Conservation (phyloP, 2,113 vertebrate species). For the Butorides virescens region DNA sequence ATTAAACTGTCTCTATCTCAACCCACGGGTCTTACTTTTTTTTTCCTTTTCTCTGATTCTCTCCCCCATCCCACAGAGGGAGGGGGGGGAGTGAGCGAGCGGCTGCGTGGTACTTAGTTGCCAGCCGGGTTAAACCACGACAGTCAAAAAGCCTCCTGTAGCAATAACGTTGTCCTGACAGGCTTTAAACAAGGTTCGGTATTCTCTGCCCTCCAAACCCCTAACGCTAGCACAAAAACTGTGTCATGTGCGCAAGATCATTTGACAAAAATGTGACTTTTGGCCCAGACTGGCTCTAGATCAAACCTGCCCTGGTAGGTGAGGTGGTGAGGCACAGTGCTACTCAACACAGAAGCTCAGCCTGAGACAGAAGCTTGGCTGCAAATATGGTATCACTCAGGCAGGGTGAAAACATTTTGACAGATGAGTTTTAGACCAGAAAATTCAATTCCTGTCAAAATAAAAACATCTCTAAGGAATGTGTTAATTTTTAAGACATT, state of each 20-base stretch:
- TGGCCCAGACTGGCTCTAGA: not conserved
- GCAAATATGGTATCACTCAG: not conserved
- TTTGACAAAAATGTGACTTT: not conserved
- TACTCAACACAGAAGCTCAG: not conserved
- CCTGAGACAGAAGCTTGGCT: not conserved
- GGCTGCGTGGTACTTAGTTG: no score
- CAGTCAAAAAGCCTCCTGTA: not conserved
- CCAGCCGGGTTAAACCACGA: no score
- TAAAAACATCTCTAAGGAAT: not conserved
- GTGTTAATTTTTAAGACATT: not conserved
- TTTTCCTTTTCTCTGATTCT: no score
- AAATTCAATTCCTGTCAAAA: not conserved
- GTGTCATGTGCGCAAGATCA: not conserved
- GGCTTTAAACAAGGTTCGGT: not conserved
- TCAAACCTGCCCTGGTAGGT: not conserved
- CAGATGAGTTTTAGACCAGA: not conserved
- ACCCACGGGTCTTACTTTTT: no score
- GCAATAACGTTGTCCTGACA: not conserved
- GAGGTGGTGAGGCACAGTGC: not conserved
- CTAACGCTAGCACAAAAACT: not conserved
- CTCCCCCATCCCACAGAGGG: no score
- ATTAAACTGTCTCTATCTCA: no score
- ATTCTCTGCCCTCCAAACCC: not conserved
- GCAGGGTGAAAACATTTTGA: slow-evolving; percentile 11
- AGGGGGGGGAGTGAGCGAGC: no score